phyloP scores from a whole-genome alignment of 53 echinoderm and acorn worm genomes.

The Hippasteria phrygiana region DNA sequence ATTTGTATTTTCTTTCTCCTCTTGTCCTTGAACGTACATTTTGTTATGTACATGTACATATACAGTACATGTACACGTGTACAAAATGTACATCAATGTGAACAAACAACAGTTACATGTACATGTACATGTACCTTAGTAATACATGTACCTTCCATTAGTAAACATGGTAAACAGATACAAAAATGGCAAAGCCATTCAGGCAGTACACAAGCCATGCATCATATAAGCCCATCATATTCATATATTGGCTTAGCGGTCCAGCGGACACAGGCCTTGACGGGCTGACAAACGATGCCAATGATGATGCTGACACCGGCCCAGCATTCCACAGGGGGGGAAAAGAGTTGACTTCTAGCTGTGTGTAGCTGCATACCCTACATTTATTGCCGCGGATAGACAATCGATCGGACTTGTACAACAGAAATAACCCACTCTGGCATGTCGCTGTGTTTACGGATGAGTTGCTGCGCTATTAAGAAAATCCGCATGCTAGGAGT shows the following conservation, averaged over 20 bases:
- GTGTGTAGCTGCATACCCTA: not conserved
- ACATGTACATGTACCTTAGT: too few relatives aligned
- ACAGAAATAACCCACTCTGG: not conserved
- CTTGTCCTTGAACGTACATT: too few relatives aligned
- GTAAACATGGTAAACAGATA: too few relatives aligned
- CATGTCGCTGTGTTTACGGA: not conserved
- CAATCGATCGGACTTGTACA: not conserved
- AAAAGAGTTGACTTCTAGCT: not conserved
- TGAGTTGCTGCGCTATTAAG: not conserved
- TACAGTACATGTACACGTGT: too few relatives aligned
- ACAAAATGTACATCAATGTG: too few relatives aligned
- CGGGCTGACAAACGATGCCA: not conserved
- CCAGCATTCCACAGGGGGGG: not conserved
- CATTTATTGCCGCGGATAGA: not conserved
- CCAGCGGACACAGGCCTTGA: not conserved
- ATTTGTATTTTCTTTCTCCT: too few relatives aligned
- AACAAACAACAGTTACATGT: too few relatives aligned
- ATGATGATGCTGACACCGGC: not conserved
- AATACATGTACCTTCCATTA: too few relatives aligned
- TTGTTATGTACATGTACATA: too few relatives aligned
- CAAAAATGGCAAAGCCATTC: too few relatives aligned
- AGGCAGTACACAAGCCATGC: not conserved
- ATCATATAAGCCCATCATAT: not conserved
- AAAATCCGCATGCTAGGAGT: not conserved
- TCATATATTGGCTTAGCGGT: not conserved